These are phyloP conservation scores for Tetragonula clypearis DNA, from an alignment of 1,140 invertebrate species.

Conservation along the genomic window DNA sequence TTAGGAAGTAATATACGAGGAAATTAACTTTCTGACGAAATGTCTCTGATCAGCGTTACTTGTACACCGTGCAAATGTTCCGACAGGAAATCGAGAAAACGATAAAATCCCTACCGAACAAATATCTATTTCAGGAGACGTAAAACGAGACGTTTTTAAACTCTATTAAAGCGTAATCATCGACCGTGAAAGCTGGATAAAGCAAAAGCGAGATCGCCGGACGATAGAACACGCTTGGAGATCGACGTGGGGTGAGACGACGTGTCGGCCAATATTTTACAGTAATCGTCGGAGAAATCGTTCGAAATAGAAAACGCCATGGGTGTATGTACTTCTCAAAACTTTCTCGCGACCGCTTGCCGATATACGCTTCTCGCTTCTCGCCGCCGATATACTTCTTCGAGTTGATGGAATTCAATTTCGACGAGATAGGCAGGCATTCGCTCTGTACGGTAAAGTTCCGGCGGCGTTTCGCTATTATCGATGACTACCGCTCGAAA, in stretches of 20 bases:
- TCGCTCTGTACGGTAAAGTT: not conserved
- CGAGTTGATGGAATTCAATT: conserved; percentile 62
- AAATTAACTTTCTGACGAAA: too few relatives aligned
- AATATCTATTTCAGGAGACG: not conserved
- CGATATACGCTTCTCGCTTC: conserved; percentile 31
- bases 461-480: conserved; percentile 34
- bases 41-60: too few relatives aligned
- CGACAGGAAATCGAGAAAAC: not conserved
- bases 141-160: not conserved
- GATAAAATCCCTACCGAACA: not conserved
- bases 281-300: conserved; percentile 32
- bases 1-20: too few relatives aligned
- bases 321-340: conserved; percentile 32
- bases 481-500: conserved; percentile 48
- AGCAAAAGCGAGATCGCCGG: not conserved
- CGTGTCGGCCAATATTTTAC: not conserved
- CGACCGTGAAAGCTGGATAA: not conserved
- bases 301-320: conserved; percentile 39
- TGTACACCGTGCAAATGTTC: not conserved
- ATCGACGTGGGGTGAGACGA: not conserved
- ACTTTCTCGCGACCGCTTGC: conserved; percentile 47
- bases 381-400: conserved; percentile 52
- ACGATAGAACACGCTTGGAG: not conserved
- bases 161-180: too few relatives aligned
- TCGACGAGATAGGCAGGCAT: conserved; percentile 34